Base-by-base conservation (phyloP, 2,888 invertebrate genomes). In the Subacronicta megacephala region DNA sequence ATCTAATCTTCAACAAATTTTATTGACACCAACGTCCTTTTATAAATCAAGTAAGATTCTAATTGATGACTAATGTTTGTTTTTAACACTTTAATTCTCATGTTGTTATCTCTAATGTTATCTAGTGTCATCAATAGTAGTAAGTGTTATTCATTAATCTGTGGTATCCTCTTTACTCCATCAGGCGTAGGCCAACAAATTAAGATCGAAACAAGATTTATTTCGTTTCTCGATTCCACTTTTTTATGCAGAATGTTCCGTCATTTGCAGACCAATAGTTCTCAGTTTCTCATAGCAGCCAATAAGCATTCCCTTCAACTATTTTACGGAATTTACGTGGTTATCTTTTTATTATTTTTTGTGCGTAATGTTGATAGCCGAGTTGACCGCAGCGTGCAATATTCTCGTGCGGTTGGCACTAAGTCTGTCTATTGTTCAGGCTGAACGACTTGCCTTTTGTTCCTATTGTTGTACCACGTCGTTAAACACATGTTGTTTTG, bases 401-500 rank as follows among this genome's bases (percentile, higher is more conserved):
- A 80, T 72, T 79, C 76, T 73, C 68, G 69, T 85, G 87, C 70
- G 87, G 87, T 85, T 84, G 59, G 56, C 55, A 63, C 63, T 61
- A 17, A 47, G 47, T 45, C 56, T 56, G 57, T 61, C 79, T 78
- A 82, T 85, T 84, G 84, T 86, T 83, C 78, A 64, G 67, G 43
- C 53, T 69, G 63, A 72, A 67, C 69, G 61, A 61, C 55, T 63
- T 74, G 77, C 72, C 62, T 56, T 67, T 76, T 71, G 68, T 68
- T 3, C 31, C 31, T 31, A 73, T 78, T 82, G 70, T 78, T 74
- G 65, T 44, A 54, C 53, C 47, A 62, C 57, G 46, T 57, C 70
- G 56, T 76, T 68, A 68, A 78, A 50, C 41, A 33, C 31, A 41
- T 17, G 38, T 60, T 55, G 56, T 50, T 57, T 65, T 72, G 55